Conservation (phyloP, 2,888 invertebrate species). For the Clitarchus hookeri region DNA sequence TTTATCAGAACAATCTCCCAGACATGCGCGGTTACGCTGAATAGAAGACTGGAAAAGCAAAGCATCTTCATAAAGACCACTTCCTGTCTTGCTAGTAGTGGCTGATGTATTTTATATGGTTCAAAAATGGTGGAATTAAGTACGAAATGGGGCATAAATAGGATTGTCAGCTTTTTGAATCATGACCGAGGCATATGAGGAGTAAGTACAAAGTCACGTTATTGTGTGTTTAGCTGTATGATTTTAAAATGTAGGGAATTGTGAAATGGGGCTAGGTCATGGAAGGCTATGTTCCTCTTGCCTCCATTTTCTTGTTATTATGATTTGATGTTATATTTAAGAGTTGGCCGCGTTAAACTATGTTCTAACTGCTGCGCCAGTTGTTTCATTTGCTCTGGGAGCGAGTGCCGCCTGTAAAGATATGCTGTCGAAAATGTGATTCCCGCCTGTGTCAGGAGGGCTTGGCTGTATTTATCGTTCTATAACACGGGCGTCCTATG, state of each 20-base stretch:
- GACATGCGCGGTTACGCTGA: constrained; percentile 41
- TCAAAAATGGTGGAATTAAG: constrained; percentile 83
- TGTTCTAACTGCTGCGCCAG: not conserved
- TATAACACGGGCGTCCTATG: constrained; percentile 17
- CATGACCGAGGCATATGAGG: constrained; percentile 92
- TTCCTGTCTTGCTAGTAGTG: constrained; percentile 45
- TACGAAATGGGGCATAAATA: constrained; percentile 81
- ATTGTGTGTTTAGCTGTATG: constrained; percentile 15
- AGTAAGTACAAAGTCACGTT: constrained; percentile 66
- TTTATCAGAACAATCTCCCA: constrained; percentile 36
- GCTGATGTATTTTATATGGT: constrained; percentile 58
- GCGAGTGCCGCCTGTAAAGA: not conserved
- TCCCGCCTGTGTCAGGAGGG: not conserved
- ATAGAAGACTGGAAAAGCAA: constrained; percentile 42
- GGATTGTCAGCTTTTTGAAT: constrained; percentile 81
- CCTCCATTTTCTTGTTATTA: constrained; percentile 42
- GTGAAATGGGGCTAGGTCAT: constrained; percentile 46
- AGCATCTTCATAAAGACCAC: constrained; percentile 42
- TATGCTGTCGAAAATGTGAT: not conserved
- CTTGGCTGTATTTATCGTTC: constrained; percentile 25
- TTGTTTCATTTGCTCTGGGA: not conserved
- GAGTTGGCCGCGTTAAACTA: not conserved
- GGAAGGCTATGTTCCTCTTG: constrained; percentile 38
- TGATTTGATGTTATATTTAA: constrained; percentile 19
- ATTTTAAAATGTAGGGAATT: constrained; percentile 34